These are phyloP conservation scores for Nylanderia fulva DNA, from an alignment of 1,140 invertebrate genomes.

Conservation along the genomic window DNA sequence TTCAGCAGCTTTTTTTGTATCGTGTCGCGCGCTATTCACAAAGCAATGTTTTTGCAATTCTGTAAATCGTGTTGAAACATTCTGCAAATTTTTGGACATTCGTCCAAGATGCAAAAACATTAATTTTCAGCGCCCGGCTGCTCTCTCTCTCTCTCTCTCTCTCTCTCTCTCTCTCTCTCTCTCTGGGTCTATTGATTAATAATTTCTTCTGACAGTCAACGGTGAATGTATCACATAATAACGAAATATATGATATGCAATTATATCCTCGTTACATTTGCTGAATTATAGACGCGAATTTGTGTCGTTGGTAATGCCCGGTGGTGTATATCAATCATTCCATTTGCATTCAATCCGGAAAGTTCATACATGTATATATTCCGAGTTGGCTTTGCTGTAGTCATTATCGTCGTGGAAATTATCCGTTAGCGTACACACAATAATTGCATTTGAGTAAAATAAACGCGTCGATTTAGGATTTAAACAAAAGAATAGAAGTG, in stretches of 20 bases:
- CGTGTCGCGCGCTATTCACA: neutral
- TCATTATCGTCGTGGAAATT: constrained; percentile 44
- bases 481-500: neutral
- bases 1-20: constrained; percentile 16
- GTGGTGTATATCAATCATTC: constrained; percentile 54
- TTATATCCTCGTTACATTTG: constrained; percentile 52
- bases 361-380: constrained; percentile 32
- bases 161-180: no score
- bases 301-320: constrained; percentile 35
- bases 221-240: constrained; percentile 36
- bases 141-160: no score
- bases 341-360: constrained; percentile 50
- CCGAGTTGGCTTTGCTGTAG: constrained; percentile 26
- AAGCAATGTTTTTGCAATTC: neutral
- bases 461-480: constrained; percentile 23
- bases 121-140: neutral
- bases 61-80: neutral
- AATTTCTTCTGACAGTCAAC: constrained; percentile 40
- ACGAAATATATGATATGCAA: constrained; percentile 49
- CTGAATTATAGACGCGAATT: constrained; percentile 59
- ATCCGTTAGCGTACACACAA: neutral
- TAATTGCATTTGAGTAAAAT: constrained; percentile 44
- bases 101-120: constrained; percentile 4
- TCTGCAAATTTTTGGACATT: no score
- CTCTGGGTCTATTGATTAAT: constrained; percentile 46